A percentile compares a stretch with the other conserved stretches of the same genome.
Evolutionary conservation across 2,113 vertebrate genomes (phyloP).

Genomic region (Gracilinanus agilis): DNA sequence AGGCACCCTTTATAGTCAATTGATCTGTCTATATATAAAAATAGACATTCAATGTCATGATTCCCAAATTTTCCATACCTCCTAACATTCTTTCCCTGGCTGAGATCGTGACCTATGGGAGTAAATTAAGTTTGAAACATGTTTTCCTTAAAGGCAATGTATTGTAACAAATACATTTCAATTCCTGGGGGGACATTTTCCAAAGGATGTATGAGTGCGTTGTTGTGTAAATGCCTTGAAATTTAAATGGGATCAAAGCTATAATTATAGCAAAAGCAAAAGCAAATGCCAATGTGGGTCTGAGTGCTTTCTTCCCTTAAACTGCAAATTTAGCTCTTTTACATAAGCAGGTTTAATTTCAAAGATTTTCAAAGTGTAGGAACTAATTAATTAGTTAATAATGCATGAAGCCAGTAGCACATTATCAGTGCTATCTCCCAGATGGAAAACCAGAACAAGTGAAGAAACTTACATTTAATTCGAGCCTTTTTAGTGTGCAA

Average conservation of each 20-base stretch:
- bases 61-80: constrained; percentile 32
- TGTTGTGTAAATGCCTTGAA: constrained; percentile 66
- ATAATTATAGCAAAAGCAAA: constrained; percentile 82
- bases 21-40: constrained; percentile 28
- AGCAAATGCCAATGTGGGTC: constrained; percentile 68
- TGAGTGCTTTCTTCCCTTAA: constrained; percentile 79
- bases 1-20: neutral
- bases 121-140: constrained; percentile 75
- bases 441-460: constrained; percentile 79
- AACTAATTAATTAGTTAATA: constrained; percentile 87
- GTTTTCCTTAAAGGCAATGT: constrained; percentile 54
- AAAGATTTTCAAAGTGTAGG: constrained; percentile 79
- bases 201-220: constrained; percentile 50
- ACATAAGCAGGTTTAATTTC: constrained; percentile 78
- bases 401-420: constrained; percentile 80
- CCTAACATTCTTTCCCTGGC: neutral
- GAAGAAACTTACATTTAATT: constrained; percentile 78
- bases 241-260: constrained; percentile 78
- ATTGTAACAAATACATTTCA: constrained; percentile 73
- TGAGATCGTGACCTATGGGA: constrained; percentile 57
- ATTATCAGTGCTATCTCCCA: constrained; percentile 74
- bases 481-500: constrained; percentile 71
- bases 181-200: constrained; percentile 52
- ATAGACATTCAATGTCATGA: constrained; percentile 19
- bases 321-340: constrained; percentile 80